phyloP scores from a whole-genome alignment of 2,113 vertebrate genomes.

The Siphamia tubifer region DNA sequence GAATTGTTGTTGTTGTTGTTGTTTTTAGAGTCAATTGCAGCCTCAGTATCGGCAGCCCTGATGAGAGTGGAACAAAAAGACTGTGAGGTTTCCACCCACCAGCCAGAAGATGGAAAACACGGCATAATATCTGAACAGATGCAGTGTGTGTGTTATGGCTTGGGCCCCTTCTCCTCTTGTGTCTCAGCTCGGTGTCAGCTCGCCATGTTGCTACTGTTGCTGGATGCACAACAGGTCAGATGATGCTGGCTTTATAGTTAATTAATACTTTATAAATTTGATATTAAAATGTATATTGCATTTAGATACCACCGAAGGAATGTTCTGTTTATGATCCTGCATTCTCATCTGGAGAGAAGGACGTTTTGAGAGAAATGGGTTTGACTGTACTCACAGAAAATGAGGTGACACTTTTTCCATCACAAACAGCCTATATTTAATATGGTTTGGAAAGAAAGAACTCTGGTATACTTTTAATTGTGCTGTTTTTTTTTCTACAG shows the following conservation, averaged over 20 bases:
- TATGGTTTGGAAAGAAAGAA: not conserved
- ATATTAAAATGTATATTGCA: not conserved
- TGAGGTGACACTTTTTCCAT: slow-evolving; percentile 78
- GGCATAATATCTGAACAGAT: not conserved
- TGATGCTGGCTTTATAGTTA: not conserved
- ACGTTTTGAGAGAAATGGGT: slow-evolving; percentile 77
- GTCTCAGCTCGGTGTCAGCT: slow-evolving; percentile 84
- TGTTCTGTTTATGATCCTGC: slow-evolving; percentile 87
- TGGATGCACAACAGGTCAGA: slow-evolving; percentile 84
- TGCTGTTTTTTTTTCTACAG: slow-evolving; percentile 62
- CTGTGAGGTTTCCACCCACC: slow-evolving; percentile 13
- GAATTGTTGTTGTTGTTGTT: not conserved
- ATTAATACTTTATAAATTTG: not conserved
- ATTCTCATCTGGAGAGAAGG: slow-evolving; percentile 81
- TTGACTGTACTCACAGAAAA: slow-evolving; percentile 85
- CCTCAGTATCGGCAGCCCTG: not conserved
- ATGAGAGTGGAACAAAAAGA: not conserved
- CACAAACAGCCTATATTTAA: not conserved
- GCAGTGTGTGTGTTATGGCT: slow-evolving; percentile 87
- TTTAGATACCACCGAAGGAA: slow-evolving; percentile 57
- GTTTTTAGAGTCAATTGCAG: slow-evolving; percentile 53
- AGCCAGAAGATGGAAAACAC: slow-evolving; percentile 5
- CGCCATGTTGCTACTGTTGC: slow-evolving; percentile 87
- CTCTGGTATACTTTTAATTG: not conserved
- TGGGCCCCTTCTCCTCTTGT: slow-evolving; percentile 87